Evolutionary conservation across 2,888 invertebrate species (phyloP), one percentile per base, ranked within the genome.

Genomic region (Thera obeliscata): DNA sequence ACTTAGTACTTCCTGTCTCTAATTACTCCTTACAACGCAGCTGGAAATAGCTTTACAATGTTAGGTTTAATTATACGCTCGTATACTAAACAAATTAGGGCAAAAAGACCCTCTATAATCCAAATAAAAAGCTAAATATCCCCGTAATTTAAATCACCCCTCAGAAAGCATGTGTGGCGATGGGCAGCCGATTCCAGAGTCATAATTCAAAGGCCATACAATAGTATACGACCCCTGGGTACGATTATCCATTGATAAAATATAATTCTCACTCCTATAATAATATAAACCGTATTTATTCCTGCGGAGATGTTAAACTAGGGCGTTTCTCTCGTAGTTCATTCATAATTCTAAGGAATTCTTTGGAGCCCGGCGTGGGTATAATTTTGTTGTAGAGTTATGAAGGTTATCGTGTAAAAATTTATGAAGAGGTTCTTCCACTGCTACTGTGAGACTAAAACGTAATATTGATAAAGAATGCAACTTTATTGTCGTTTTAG

Each of bases 211-310:
- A 71, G 66, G 61, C 70, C 60, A 73, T 72, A 80, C 78, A 80
- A 81, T 76, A 69, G 70, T 66, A 69, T 64, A 64, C 68, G 67
- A 67, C 80, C 81, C 75, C 61, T 43, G 74, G 73, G 81, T 59
- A 46, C 72, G 70, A 71, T 74, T 72, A 64, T 67, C 66, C 66
- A 70, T 76, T 72, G 77, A 76, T 76, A 70, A 65, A 61, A 35
- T 35, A n/a, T 35, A 61, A 48, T 55, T 55, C 7, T 55, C 7
- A 54, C 46, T 36, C 52, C 22, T 41, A 33, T 52, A 41, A 43
- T 61, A 67, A 48, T 64, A 64, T 63, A 52, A 69, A 69, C 72
- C 77, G 70, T 75, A 74, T 64, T 73, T 66, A 74, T 75, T 64
- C 71, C 57, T 68, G 36, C 58, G 67, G 73, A 76, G 70, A 76